Percentiles rank a stretch among this genome's conserved stretches.
Conservation (phyloP, 2,888 invertebrate genomes). For the Microchrysa polita region DNA sequence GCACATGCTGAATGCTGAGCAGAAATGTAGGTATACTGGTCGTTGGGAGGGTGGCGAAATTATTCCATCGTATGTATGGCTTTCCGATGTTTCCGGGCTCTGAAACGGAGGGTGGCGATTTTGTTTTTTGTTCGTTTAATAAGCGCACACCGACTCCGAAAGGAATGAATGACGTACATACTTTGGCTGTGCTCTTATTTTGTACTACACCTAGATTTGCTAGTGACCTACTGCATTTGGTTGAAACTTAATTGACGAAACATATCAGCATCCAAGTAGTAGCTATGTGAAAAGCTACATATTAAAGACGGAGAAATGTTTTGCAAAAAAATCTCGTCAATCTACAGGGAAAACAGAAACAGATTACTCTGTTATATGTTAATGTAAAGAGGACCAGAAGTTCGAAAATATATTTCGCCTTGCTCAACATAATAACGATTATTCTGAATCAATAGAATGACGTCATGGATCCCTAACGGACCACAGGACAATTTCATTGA, state of each 20-base stretch:
- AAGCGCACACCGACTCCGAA: conserved; percentile 3
- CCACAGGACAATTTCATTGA: conserved; percentile 51
- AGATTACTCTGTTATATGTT: too few relatives aligned
- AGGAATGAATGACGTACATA: conserved; percentile 48
- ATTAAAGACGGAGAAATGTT: too few relatives aligned
- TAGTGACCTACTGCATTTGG: conserved; percentile 16
- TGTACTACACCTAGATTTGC: conserved; percentile 21
- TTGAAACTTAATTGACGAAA: background rate
- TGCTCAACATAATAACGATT: conserved; percentile 47
- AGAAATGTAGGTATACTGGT: background rate
- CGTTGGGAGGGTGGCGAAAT: background rate
- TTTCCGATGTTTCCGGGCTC: background rate
- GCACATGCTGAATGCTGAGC: background rate
- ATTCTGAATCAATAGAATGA: conserved; percentile 49
- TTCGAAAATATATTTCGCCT: conserved; percentile 43
- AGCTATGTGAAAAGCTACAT: too few relatives aligned
- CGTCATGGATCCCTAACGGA: conserved; percentile 50
- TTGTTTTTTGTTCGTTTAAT: conserved; percentile 17
- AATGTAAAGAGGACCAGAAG: conserved; percentile 14
- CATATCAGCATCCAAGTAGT: too few relatives aligned
- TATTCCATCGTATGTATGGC: conserved; percentile 8
- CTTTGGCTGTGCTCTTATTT: conserved; percentile 40
- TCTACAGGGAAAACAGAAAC: too few relatives aligned
- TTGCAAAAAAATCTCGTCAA: too few relatives aligned
- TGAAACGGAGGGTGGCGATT: background rate